Base-by-base conservation (phyloP, 2,888 invertebrate species). In the Tetanocera ferruginea region DNA sequence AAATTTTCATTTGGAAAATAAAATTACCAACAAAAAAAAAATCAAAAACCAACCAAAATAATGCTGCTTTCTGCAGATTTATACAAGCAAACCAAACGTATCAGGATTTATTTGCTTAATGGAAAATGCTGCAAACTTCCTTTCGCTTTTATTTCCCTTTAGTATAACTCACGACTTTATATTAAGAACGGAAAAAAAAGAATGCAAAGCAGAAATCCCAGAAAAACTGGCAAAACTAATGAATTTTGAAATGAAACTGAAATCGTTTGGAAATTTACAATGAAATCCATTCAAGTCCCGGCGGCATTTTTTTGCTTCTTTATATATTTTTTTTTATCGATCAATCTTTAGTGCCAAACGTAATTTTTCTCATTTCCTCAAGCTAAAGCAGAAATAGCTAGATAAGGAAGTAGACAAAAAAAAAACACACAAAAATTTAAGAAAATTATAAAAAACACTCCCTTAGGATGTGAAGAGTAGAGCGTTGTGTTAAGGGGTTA, bases 1-100 rank as follows among this genome's bases (percentile, higher is more conserved):
- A 72, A 72, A 72, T 72, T 72, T 43, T 72, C 60, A 43, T 72
- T 72, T 72, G 23, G 43, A 28, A 34, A 57, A 34, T 34, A n/a
- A 71, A 28, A 71, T 57, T 23, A 28, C 17, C 4, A 60, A 60
- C 60, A 62, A 31, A 66, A 31, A 66, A 37, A 66, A 66, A 62
- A 62, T 28, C 25, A 23, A 60, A 60, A 60, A 23, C 60, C 23
- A 11, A 19, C n/a, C n/a, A 60, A 23, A 19, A 19, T 23, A 25
- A 60, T 14, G 11, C 19, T 23, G 25, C 5, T 23, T 60, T 60
- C 14, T 23, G 25, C 1, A 28, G 23, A 6, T 19, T 1, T 17
- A 17, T 17, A 19, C 19, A 4, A 17, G 64, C 17, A 17, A 66
- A 31, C n/a, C 14, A 28, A 3, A 2, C 25, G 60, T 60, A 37